Base-by-base conservation (phyloP, 2,113 vertebrate genomes). In the Peromyscus maniculatus region DNA sequence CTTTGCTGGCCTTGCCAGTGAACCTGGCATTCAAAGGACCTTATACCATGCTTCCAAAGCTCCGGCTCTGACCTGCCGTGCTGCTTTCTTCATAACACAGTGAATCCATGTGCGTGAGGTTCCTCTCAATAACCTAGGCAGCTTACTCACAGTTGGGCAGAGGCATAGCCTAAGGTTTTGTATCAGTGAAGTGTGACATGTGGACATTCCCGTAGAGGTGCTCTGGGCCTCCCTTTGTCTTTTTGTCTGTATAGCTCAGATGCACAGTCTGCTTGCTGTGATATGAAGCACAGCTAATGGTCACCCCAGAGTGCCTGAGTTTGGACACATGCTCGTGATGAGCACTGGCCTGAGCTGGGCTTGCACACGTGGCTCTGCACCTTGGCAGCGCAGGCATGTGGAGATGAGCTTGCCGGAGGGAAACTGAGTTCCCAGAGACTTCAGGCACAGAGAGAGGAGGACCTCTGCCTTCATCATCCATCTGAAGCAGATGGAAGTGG, bases 1-100 rank as follows among this genome's bases (percentile, higher is more conserved):
- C 91, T 77, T 80, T 94, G 98, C 97, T 98, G 39, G 75, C 92
- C 96, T 96, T 93, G 69, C 55, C 75, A 91, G 72, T 96, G 77
- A 97, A 92, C 86, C 95, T 95, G 26, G 33, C 36, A 22, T 11
- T 92, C 2, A 36, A 5, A 12, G 57, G 43, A 49, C 75, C 57
- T 62, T 72, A 24, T 16, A 0, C 43, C 26, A 22, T 74, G 36
- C 12, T 3, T 89, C 64, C 49, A 0, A 92, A 89, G 80, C 88
- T 55, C 59, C 49, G 67, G 83, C 55, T 69, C 67, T 84, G 75
- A 66, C 46, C 62, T 64, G 0, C 39, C 7, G 0, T 69, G 13
- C 75, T 43, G 4, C 66, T 91, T 78, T 91, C 74, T 90, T 89
- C 16, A 91, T 62, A 91, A 36, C 49, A 72, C 71, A 72, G 12